Evolutionary conservation across 2,113 vertebrate genomes (phyloP).

Genomic region (Chaetodon trifascialis): DNA sequence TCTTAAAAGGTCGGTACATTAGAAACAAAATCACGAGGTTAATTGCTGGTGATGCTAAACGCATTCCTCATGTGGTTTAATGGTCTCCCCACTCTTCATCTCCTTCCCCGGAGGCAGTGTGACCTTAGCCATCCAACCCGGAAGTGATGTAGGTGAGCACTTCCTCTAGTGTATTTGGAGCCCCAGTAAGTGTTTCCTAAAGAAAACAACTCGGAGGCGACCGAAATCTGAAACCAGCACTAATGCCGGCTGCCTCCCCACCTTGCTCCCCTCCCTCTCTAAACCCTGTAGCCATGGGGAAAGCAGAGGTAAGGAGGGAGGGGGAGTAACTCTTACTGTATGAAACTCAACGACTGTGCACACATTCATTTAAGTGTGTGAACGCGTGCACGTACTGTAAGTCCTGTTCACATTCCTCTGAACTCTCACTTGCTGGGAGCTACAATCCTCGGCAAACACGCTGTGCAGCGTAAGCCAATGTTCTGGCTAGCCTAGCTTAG

Average conservation of each 20-base stretch:
- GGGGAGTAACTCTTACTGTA: slow-evolving; percentile 17
- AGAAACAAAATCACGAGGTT: slow-evolving; percentile 36
- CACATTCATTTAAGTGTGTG: slow-evolving; percentile 59
- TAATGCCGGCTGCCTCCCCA: slow-evolving; percentile 68
- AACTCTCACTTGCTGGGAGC: slow-evolving; percentile 45
- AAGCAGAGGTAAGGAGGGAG: slow-evolving; percentile 34
- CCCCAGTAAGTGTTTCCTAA: slow-evolving; percentile 79
- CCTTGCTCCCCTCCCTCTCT: slow-evolving; percentile 51
- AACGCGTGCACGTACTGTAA: slow-evolving; percentile 57
- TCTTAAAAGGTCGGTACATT: slow-evolving; percentile 42
- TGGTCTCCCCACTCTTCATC: slow-evolving; percentile 20
- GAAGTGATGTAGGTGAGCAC: slow-evolving; percentile 77
- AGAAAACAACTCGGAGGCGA: slow-evolving; percentile 79
- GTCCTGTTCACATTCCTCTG: slow-evolving; percentile 57
- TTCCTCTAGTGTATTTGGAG: slow-evolving; percentile 71
- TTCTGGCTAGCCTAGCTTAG: slow-evolving; percentile 24
- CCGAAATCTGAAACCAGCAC: slow-evolving; percentile 76
- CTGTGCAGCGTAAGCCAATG: neutral
- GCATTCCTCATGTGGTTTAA: slow-evolving; percentile 57
- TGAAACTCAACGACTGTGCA: slow-evolving; percentile 32
- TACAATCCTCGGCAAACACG: slow-evolving; percentile 46
- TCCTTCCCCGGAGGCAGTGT: slow-evolving; percentile 16
- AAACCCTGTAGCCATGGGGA: slow-evolving; percentile 27
- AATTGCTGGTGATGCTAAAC: slow-evolving; percentile 56
- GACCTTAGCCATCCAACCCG: slow-evolving; percentile 64